phyloP scores from a whole-genome alignment of 2,113 vertebrate species.

The Tachysurus vachellii region DNA sequence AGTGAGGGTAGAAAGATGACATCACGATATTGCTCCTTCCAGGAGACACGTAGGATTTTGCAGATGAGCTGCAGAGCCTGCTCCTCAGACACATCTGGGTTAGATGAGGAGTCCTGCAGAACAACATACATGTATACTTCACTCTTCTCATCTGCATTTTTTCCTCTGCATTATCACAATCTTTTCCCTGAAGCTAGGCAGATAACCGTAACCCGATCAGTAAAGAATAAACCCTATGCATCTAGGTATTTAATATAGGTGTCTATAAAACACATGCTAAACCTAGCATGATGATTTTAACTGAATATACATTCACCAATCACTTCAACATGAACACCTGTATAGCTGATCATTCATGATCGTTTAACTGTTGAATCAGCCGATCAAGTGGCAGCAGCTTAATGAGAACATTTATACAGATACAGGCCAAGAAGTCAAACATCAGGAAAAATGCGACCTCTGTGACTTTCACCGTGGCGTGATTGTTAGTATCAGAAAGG shows the following conservation, averaged over 20 bases:
- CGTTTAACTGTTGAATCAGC: neutral
- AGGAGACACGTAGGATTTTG: conserved; percentile 98
- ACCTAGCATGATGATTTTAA: neutral
- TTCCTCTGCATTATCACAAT: neutral
- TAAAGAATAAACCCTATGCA: neutral
- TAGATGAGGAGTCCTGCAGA: conserved; percentile 82
- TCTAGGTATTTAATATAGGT: neutral
- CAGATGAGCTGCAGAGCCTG: conserved; percentile 97
- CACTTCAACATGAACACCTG: neutral
- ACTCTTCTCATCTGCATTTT: neutral
- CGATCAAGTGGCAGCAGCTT: neutral
- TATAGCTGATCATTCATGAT: neutral
- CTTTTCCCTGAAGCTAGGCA: neutral
- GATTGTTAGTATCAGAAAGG: neutral
- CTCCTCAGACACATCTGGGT: conserved; percentile 91
- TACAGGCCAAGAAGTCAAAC: neutral
- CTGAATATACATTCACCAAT: neutral
- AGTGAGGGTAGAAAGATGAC: conserved; percentile 94
- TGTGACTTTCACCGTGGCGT: neutral
- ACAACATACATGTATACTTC: neutral
- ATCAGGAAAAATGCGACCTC: neutral
- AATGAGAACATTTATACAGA: neutral
- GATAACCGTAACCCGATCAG: neutral
- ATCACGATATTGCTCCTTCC: conserved; percentile 95
- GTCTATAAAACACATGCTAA: neutral